phyloP scores from a whole-genome alignment of 2,888 invertebrate species.

The Morinoia aosen region DNA sequence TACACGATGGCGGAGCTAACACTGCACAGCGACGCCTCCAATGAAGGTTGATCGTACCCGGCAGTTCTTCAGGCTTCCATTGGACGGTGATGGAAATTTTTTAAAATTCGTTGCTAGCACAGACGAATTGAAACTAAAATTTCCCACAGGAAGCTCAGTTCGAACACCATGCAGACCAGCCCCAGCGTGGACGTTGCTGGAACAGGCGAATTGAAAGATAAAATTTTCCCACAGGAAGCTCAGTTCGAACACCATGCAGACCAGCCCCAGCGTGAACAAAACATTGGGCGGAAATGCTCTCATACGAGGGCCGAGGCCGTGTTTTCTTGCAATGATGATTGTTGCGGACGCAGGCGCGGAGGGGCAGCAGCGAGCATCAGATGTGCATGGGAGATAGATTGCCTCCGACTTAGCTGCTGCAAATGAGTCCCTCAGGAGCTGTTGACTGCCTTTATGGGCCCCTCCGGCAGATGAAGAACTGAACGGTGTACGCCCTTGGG shows the following conservation, averaged over 20 bases:
- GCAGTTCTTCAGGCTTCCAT: neutral
- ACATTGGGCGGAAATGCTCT: neutral
- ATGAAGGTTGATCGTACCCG: neutral
- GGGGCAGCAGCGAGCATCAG: neutral
- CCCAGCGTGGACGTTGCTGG: neutral
- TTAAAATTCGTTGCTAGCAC: neutral
- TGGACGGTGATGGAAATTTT: neutral
- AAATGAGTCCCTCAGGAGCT: slow-evolving; percentile 47
- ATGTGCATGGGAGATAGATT: slow-evolving; percentile 49
- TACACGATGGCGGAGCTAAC: neutral
- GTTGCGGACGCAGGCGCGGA: neutral
- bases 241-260: neutral
- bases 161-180: neutral
- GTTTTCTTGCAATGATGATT: neutral
- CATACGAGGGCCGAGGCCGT: neutral
- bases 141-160: neutral
- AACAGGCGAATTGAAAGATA: neutral
- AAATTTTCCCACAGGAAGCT: neutral
- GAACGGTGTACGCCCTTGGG: neutral
- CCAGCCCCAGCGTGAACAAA: neutral
- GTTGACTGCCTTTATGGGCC: slow-evolving; percentile 51
- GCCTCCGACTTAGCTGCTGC: slow-evolving; percentile 42
- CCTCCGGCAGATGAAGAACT: slow-evolving; percentile 45
- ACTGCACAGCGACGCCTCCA: neutral
- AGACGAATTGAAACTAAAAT: neutral